Base-by-base conservation (phyloP, 2,888 invertebrate genomes). In the Lithophane leautieri region DNA sequence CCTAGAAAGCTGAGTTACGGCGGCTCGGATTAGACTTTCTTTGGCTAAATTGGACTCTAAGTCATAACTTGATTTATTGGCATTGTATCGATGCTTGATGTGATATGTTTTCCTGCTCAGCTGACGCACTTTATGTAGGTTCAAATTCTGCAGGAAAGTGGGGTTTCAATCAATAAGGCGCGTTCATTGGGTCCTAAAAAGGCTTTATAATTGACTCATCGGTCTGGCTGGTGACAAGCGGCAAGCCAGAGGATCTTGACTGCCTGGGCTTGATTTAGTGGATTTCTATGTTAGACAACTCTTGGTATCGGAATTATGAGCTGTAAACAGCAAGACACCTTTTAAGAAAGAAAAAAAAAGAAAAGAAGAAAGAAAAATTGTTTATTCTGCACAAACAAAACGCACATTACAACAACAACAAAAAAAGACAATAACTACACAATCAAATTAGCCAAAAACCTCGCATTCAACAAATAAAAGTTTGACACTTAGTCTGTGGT, bases 41-140 rank as follows among this genome's bases (percentile, higher is more conserved):
- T 88, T 82, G 85, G 86, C 85, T 90, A 92, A 92, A 93, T 92
- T 92, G 92, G 90, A 89, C 86, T 88, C 87, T 91, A 90, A 89
- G 89, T 92, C 92, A 92, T 91, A 91, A 90, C 83, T 82, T 91
- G 91, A 91, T 90, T 89, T 90, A 89, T 89, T 89, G 83, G 70
- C 73, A 76, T 79, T 84, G 79, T 77, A 79, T 82, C 75, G 82
- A 82, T 85, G 82, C 75, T 86, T 81, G 86, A 87, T 85, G 81
- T 81, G 87, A 82, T 81, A 88, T 83, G 82, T 86, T 81, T 83
- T 75, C 85, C 79, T 73, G 83, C 44, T 81, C 50, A 70, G 58
- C 52, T 81, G 73, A 80, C 76, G 78, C 77, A 82, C 69, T 82
- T 81, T 86, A 87, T 81, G 78, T 66, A 60, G 50, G 63, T 83